Evolutionary conservation across 2,113 vertebrate species (phyloP).

Genomic region (Gymnarchus niloticus): DNA sequence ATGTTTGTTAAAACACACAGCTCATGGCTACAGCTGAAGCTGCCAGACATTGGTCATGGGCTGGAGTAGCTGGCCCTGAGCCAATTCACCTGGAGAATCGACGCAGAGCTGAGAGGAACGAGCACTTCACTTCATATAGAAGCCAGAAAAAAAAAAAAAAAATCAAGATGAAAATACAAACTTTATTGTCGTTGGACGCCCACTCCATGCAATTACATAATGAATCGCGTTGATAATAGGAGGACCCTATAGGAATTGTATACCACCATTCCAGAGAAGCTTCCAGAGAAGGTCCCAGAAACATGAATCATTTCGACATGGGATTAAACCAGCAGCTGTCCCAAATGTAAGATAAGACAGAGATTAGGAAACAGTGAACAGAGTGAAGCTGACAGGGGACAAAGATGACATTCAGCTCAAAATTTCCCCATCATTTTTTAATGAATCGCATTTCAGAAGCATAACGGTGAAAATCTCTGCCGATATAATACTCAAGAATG

Average conservation of each 20-base stretch:
- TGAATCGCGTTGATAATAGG: slow-evolving; percentile 14
- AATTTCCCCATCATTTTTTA: not conserved
- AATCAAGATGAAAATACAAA: slow-evolving; percentile 36
- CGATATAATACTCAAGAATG: not conserved
- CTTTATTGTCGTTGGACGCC: slow-evolving; percentile 7
- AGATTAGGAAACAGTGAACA: not conserved
- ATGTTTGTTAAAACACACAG: not conserved
- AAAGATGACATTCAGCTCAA: not conserved
- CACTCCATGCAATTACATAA: slow-evolving; percentile 26
- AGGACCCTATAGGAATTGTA: slow-evolving; percentile 2
- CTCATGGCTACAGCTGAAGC: not conserved
- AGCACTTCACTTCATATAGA: slow-evolving; percentile 28
- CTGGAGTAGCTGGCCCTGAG: not conserved
- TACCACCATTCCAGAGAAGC: not conserved
- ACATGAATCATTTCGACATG: not conserved
- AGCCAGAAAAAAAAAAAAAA: too few relatives aligned
- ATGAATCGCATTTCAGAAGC: not conserved
- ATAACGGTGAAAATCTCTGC: not conserved
- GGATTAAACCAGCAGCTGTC: not conserved
- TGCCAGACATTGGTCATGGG: not conserved
- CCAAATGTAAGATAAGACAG: not conserved
- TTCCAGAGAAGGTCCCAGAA: not conserved
- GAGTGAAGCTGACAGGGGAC: not conserved
- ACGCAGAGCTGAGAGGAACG: slow-evolving; percentile 19
- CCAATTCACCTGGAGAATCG: slow-evolving; percentile 9